Evolutionary conservation across 2,888 invertebrate genomes (phyloP).

Genomic region (Agrotis segetum): DNA sequence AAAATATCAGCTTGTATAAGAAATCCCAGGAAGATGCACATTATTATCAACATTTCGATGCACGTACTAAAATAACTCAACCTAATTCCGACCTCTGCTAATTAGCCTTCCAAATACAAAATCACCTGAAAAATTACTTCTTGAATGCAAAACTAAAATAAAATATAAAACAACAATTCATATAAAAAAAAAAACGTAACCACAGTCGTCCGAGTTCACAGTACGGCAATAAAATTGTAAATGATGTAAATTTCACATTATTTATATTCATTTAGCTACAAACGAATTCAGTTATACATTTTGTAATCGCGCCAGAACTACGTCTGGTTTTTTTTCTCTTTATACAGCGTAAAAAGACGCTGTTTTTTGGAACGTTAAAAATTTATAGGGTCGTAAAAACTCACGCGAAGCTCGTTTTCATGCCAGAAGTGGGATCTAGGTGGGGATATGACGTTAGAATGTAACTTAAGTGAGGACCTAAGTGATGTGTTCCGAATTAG

Average conservation of each 20-base stretch:
- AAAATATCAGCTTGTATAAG: too few species aligned
- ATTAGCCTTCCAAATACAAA: conserved; percentile 7
- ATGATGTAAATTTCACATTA: conserved; percentile 61
- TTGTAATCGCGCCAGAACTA: conserved; percentile 72
- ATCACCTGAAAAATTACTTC: neutral
- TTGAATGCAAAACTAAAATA: conserved; percentile 23
- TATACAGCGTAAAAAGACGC: conserved; percentile 76
- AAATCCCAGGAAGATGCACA: too few species aligned
- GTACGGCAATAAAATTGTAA: conserved; percentile 44
- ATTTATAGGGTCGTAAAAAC: conserved; percentile 88
- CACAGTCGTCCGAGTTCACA: conserved; percentile 34
- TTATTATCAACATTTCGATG: too few species aligned
- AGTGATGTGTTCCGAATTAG: conserved; percentile 67
- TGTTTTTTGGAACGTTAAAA: conserved; percentile 87
- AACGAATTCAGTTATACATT: conserved; percentile 66
- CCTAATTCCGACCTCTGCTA: neutral
- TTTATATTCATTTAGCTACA: conserved; percentile 63
- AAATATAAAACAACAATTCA: conserved; percentile 42
- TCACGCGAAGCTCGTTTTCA: conserved; percentile 79
- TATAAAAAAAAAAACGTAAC: conserved; percentile 29
- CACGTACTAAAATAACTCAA: too few species aligned
- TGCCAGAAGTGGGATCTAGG: conserved; percentile 73
- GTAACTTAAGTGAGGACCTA: conserved; percentile 70
- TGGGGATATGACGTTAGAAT: conserved; percentile 81
- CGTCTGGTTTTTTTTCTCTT: conserved; percentile 74